Base-by-base conservation (phyloP, 1,140 invertebrate genomes). In the Chlorops oryzae region DNA sequence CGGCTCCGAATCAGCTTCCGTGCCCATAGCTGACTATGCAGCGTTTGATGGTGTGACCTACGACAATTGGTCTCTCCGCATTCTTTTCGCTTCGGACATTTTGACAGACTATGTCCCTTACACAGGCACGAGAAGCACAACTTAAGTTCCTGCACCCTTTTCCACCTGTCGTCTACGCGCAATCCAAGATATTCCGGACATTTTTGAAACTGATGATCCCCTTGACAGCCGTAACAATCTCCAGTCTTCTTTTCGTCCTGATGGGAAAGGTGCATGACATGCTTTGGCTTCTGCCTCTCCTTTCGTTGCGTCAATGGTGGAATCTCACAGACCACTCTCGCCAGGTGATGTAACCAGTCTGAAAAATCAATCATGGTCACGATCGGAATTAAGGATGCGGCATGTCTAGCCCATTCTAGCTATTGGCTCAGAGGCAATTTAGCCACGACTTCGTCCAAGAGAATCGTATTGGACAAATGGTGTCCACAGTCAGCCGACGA, bases 41-140 rank as follows among this genome's bases (percentile, higher is more conserved):
- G n/a, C n/a, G n/a, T n/a, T n/a, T n/a, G n/a, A n/a, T n/a, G n/a
- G n/a, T n/a, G n/a, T n/a, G n/a, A n/a, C n/a, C n/a, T n/a, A n/a
- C 18, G 39, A 21, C 39, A 5, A 17, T 12, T 20, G 5, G 15
- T 21, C 5, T 7, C 18, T 6, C 23, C 13, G 6, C 13, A 10
- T 41, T 6, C 5, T 41, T 17, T 41, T 7, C 18, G 13, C 18
- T 20, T 12, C 3, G 23, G 42, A 44, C 42, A 44, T 3, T n/a
- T 28, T 18, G 24, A 15, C 15, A 15, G 5, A 13, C 13, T 28
- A 27, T 44, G 42, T 27, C 42, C 42, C n/a, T 44, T 44, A 23
- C 18, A n/a, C 7, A 44, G 42, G 17, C 25, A 44, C 3, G 42
- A 24, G 15, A 44, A 44, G 15, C 42, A 44, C 9, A 44, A 7